A percentile compares a stretch with the other conserved stretches of the same genome.
Conservation (phyloP, 2,113 vertebrate genomes). For the Manacus vitellinus region DNA sequence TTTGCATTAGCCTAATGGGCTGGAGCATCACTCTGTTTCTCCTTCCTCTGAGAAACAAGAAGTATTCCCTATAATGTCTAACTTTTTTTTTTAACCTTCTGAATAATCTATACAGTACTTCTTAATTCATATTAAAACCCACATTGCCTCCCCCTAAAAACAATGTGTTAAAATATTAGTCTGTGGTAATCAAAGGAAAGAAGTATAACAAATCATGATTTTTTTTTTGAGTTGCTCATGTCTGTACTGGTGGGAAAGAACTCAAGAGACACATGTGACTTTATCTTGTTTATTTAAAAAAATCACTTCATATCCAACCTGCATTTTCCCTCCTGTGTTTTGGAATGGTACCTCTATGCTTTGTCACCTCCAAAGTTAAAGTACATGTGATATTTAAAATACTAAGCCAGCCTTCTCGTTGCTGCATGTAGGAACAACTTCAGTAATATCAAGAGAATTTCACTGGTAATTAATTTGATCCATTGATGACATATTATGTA, state of each 20-base stretch:
- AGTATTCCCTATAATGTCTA: background rate
- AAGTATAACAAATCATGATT: background rate
- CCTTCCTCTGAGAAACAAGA: background rate
- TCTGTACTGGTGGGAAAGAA: background rate
- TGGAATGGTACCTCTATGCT: background rate
- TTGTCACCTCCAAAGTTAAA: background rate
- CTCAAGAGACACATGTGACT: background rate
- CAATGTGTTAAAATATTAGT: background rate
- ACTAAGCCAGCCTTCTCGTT: background rate
- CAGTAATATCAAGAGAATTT: background rate
- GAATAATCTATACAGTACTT: background rate
- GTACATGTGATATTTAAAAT: background rate
- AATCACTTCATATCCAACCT: background rate
- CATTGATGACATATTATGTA: background rate
- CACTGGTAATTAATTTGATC: background rate
- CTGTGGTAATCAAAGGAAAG: background rate
- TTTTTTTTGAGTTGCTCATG: background rate
- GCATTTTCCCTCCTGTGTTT: background rate
- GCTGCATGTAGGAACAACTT: background rate
- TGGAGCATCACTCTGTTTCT: background rate
- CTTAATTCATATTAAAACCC: background rate
- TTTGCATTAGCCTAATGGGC: background rate
- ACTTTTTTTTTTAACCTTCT: background rate
- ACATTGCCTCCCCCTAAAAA: background rate
- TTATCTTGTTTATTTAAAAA: background rate